phyloP scores from a whole-genome alignment of 64 coral and sea anemone genomes.

The Montipora efflorescens region DNA sequence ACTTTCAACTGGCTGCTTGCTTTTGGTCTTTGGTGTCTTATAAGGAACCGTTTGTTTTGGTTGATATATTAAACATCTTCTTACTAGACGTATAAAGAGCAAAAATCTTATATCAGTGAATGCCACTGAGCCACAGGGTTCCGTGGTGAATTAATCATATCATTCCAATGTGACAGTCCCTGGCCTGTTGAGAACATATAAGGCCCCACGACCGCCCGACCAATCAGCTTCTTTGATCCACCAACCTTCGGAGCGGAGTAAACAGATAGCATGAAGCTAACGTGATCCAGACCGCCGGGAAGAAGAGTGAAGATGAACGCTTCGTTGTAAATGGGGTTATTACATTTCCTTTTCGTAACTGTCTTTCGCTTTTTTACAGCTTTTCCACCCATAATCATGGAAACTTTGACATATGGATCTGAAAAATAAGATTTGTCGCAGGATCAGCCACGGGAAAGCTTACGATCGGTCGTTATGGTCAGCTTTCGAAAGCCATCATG shows the following conservation, averaged over 20 bases:
- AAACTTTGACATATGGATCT: conserved; percentile 90
- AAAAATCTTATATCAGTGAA: conserved; percentile 59
- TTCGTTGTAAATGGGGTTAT: conserved; percentile 82
- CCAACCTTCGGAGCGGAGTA: conserved; percentile 48
- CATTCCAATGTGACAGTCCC: conserved; percentile 92
- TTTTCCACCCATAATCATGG: conserved; percentile 94
- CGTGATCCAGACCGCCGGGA: conserved; percentile 60
- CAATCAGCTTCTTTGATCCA: conserved; percentile 82
- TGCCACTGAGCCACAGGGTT: conserved; percentile 91
- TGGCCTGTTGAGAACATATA: conserved; percentile 93
- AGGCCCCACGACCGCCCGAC: conserved; percentile 84
- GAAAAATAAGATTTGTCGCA: conserved; percentile 2
- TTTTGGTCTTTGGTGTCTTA: neutral
- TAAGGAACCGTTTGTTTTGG: too few species aligned
- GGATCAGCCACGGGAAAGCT: too few species aligned
- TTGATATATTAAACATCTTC: too few species aligned
- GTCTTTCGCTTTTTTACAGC: conserved; percentile 86
- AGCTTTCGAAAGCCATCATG: too few species aligned
- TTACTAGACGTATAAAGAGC: too few species aligned
- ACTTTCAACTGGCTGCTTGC: too few species aligned
- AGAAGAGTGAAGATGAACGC: conserved; percentile 88
- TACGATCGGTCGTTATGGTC: too few species aligned
- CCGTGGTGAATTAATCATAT: conserved; percentile 83
- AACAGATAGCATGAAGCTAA: conserved; percentile 88
- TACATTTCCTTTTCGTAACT: conserved; percentile 49